Base-by-base conservation (phyloP, 1,140 invertebrate species). In the Plutomurus gul region DNA sequence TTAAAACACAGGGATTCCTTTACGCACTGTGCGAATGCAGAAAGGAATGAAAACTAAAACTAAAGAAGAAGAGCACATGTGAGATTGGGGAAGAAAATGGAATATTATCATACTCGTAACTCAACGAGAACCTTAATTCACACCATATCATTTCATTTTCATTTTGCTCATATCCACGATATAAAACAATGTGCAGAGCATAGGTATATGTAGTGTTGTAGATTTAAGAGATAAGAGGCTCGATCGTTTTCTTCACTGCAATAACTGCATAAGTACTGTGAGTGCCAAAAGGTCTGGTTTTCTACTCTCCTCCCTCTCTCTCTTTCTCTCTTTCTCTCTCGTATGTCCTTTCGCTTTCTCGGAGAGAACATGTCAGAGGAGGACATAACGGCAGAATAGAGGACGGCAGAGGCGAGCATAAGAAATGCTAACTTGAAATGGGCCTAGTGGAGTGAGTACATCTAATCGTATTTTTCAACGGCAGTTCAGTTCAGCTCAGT, bases 101-200 rank as follows among this genome's bases (percentile, higher is more conserved):
- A 65, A 65, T 65, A 65, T 65, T 65, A 65, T 65, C 56, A 65
- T 65, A 65, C 27, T 65, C 56, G 56, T 65, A 65, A 65, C 25
- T 65, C 56, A 65, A 65, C 30, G 13, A n/a, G 25, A 65, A 18
- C 56, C 56, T 65, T 65, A 65, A 65, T 65, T 65, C 56, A 65
- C 56, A 65, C 56, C 56, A 65, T 65, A 65, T 33, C 56, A 65
- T 20, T 4, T 33, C 56, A 51, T 27, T 33, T 65, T 36, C 56
- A n/a, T n/a, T n/a, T n/a, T n/a, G n/a, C n/a, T n/a, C n/a, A n/a
- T n/a, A n/a, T n/a, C n/a, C n/a, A n/a, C n/a, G n/a, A n/a, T 36
- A 36, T 65, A 65, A 65, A 65, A 65, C 36, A 65, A 56, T 56
- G 30, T 30, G 18, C 30, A 56, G n/a, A 25, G 25, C 18, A 30